A percentile compares a stretch with the other conserved stretches of the same genome.
Conservation (phyloP, 2,888 invertebrate genomes). For the Lepidonotus clava region DNA sequence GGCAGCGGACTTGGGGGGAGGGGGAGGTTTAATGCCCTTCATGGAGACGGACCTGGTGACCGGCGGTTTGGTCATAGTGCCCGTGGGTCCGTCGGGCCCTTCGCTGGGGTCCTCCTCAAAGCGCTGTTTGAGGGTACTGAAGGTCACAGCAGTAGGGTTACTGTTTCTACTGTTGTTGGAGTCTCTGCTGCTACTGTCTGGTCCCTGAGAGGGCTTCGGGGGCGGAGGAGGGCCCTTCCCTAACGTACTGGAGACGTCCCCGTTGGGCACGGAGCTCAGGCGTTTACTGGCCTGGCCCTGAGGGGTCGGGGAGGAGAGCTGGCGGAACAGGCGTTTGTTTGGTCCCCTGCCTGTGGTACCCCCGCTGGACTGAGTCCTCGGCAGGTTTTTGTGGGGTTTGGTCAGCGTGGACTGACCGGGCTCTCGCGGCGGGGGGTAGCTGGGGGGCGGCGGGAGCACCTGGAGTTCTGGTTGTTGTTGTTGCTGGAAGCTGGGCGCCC, state of each 20-base stretch:
- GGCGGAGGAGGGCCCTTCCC: neutral
- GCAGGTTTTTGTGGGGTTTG: neutral
- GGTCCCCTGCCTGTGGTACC: neutral
- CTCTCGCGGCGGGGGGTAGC: constrained; percentile 28
- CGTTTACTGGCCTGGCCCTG: neutral
- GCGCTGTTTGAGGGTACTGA: constrained; percentile 27
- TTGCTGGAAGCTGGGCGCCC: neutral
- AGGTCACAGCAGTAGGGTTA: neutral
- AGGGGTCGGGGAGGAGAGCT: neutral
- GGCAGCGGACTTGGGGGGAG: constrained; percentile 20
- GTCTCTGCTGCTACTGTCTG: neutral
- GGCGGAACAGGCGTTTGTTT: neutral
- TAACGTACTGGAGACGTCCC: too few relatives aligned
- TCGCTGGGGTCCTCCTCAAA: neutral
- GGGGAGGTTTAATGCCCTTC: constrained; percentile 47
- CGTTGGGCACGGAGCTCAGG: constrained; percentile 9
- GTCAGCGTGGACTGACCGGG: neutral
- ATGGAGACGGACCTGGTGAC: constrained; percentile 33
- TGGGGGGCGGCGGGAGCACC: constrained; percentile 45
- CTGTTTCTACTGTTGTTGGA: neutral
- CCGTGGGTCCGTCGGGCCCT: neutral
- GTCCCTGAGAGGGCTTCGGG: constrained; percentile 10
- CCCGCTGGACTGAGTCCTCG: neutral
- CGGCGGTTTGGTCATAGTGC: neutral
- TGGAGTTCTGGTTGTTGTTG: neutral